phyloP scores from a whole-genome alignment of 2,888 invertebrate species.

The Rhamnusium bicolor region DNA sequence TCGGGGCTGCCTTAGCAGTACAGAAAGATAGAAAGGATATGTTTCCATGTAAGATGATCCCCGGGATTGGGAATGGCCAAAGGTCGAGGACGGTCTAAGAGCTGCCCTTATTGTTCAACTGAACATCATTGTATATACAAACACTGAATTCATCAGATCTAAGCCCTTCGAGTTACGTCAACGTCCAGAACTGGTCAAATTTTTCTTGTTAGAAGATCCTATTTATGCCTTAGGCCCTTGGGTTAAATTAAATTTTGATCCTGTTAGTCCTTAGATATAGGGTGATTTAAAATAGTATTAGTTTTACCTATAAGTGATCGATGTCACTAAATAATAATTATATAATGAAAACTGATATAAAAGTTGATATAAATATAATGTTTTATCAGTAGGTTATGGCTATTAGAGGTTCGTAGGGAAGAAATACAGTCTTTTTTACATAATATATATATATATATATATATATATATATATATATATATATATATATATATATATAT shows the following conservation, averaged over 20 bases:
- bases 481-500: too few relatives aligned
- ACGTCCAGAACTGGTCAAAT: conserved; percentile 47
- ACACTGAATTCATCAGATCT: conserved; percentile 36
- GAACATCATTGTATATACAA: conserved; percentile 40
- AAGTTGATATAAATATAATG: too few relatives aligned
- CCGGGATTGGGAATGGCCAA: conserved; percentile 35
- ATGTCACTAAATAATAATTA: too few relatives aligned
- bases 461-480: too few relatives aligned
- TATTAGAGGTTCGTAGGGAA: too few relatives aligned
- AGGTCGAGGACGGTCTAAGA: conserved; percentile 33
- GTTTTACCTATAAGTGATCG: not conserved
- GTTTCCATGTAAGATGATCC: conserved; percentile 43
- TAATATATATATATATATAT: too few relatives aligned
- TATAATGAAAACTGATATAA: too few relatives aligned
- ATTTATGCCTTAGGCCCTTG: not conserved
- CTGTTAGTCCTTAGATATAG: not conserved
- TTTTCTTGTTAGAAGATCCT: conserved; percentile 33
- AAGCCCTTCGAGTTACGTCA: conserved; percentile 42
- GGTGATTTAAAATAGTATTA: not conserved
- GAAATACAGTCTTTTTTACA: too few relatives aligned
- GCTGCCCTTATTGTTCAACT: conserved; percentile 41
- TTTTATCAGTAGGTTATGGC: too few relatives aligned
- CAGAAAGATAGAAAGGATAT: conserved; percentile 38
- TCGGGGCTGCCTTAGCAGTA: conserved; percentile 45
- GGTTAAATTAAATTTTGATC: not conserved